Base-by-base conservation (phyloP, 1,140 invertebrate genomes). In the Dreissena polymorpha region DNA sequence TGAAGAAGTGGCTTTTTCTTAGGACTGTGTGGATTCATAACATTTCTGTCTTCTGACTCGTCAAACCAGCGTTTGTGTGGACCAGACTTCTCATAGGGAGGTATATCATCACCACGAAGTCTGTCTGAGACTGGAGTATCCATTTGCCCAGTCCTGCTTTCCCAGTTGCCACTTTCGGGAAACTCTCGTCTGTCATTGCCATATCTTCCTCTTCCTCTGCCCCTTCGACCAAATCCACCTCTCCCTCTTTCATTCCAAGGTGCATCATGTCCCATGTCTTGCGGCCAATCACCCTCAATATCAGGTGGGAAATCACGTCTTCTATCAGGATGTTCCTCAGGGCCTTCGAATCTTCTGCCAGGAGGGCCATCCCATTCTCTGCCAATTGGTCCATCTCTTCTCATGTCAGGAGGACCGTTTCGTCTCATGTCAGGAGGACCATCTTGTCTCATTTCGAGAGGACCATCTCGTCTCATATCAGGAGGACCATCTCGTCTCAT, bases 201-300 rank as follows among this genome's bases (percentile, higher is more conserved):
- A 39, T 51, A 60, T 27, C 77, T 49, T 25, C 65, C 50, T 51
- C 67, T 27, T 21, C 67, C 77, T 55, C 77, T 79, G 10, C 67
- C 67, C 50, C 67, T 27, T 55, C 77, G 51, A 57, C 39, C 39
- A 39, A 5, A 39, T 39, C 39, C 39, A 39, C 39, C 39, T 39
- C 39, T 2, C 7, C 27, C 72, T 53, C 69, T 72, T 12, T 39
- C 21, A n/a, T 18, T 16, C 25, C 18, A 53, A 21, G 68, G 68
- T 70, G 50, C 70, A 39, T 39, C 39, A 39, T 2, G 39, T 29
- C 72, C 63, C 39, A 39, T 72, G 12, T 49, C 25, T 50, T 8
- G 67, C 0, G 18, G 50, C 50, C 53, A 29, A 8, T 49, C n/a
- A 70, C 67, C 39, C 67, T 50, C 60, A 23, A 64, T 10, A 10